These are phyloP conservation scores for Ectemnius lituratus DNA, from an alignment of 2,888 invertebrate species.

Conservation along the genomic window DNA sequence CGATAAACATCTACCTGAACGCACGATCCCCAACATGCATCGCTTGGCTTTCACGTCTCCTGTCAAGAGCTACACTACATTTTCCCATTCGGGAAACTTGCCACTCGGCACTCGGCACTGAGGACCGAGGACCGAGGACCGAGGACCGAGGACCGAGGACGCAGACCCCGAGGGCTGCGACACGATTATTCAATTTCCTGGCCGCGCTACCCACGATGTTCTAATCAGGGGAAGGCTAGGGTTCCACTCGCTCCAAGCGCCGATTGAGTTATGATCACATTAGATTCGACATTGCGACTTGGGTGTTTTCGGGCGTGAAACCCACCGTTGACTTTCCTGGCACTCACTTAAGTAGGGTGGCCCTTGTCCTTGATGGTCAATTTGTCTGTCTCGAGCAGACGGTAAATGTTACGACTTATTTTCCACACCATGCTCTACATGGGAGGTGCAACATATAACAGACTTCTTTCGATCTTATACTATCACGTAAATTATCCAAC, in stretches of 20 bases:
- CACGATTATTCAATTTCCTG: conserved; percentile 7
- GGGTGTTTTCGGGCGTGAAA: conserved; percentile 1
- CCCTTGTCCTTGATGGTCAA: too few relatives aligned
- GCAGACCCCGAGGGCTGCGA: not conserved
- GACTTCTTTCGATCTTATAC: too few relatives aligned
- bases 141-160: not conserved
- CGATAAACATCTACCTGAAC: conserved; percentile 42
- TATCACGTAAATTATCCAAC: too few relatives aligned
- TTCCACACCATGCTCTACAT: too few relatives aligned
- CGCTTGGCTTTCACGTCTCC: not conserved
- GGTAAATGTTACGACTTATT: too few relatives aligned
- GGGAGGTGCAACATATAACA: too few relatives aligned
- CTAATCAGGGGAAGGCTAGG: not conserved
- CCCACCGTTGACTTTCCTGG: too few relatives aligned
- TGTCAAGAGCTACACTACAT: not conserved
- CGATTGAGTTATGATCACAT: conserved; percentile 8
- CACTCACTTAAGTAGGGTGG: too few relatives aligned
- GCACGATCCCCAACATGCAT: conserved; percentile 16
- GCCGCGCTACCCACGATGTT: not conserved
- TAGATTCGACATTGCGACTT: conserved; percentile 5
- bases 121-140: too few relatives aligned
- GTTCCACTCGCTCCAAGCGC: not conserved
- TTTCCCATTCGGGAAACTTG: too few relatives aligned
- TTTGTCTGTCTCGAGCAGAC: too few relatives aligned
- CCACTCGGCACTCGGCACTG: too few relatives aligned